Evolutionary conservation across 37 sponge, comb jelly and placozoan genomes (phyloP).

Genomic region (Aplysina aerophoba): DNA sequence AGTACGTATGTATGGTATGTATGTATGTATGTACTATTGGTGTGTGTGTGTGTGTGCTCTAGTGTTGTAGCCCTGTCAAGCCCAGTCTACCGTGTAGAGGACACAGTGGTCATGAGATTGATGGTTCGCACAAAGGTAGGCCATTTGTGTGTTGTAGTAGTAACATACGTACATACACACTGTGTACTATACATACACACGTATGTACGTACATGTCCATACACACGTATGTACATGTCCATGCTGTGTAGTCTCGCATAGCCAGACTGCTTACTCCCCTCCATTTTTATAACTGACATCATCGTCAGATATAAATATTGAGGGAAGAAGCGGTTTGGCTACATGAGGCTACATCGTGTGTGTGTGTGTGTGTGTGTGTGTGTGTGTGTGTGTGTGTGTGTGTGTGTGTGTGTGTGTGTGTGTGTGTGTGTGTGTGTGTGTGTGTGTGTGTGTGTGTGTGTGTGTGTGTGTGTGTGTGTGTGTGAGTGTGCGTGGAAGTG

Average conservation of each 20-base stretch:
- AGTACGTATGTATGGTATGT: slow-evolving; percentile 4
- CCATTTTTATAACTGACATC: too few relatives aligned
- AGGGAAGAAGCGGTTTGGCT: too few relatives aligned
- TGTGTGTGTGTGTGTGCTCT: slow-evolving; percentile 1
- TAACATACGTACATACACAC: neutral
- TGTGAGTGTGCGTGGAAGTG: too few relatives aligned
- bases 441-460: too few relatives aligned
- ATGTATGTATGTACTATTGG: neutral
- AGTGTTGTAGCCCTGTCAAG: slow-evolving; percentile 76
- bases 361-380: neutral
- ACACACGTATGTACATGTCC: too few relatives aligned
- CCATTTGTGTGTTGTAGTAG: neutral
- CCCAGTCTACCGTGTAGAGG: slow-evolving; percentile 60
- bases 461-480: too few relatives aligned
- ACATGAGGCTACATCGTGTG: too few relatives aligned
- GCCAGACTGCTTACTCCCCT: too few relatives aligned
- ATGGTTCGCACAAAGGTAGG: slow-evolving; percentile 76
- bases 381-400: neutral
- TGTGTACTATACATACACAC: neutral
- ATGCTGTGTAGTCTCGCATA: too few relatives aligned
- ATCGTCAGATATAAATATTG: too few relatives aligned
- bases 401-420: neutral
- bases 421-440: too few relatives aligned
- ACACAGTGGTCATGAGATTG: slow-evolving; percentile 72
- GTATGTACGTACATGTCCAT: neutral